Percentiles rank a stretch among this genome's conserved stretches.
Evolutionary conservation across 2,888 invertebrate genomes (phyloP).

Genomic region (Diploptera punctata): DNA sequence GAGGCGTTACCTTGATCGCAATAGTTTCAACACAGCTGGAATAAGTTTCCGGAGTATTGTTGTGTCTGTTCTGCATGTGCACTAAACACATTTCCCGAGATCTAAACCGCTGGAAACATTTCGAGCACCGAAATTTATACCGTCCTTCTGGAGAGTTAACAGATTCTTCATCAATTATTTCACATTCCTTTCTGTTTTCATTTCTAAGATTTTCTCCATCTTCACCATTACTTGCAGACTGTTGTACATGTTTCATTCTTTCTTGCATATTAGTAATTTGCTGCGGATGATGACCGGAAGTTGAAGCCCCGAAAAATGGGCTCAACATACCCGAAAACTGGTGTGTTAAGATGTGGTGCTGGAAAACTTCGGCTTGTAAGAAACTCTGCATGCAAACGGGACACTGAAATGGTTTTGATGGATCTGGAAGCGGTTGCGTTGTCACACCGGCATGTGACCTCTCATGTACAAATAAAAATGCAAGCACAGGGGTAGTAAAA

Average conservation of each 20-base stretch:
- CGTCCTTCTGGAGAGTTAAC: conserved; percentile 33
- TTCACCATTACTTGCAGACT: conserved; percentile 17
- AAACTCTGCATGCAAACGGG: conserved; percentile 66
- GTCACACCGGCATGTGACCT: conserved; percentile 70
- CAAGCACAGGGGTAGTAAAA: conserved; percentile 87
- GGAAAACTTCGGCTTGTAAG: conserved; percentile 63
- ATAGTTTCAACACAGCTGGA: conserved; percentile 35
- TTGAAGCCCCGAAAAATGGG: conserved; percentile 27
- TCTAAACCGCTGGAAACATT: conserved; percentile 50
- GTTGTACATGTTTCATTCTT: background rate
- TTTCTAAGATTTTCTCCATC: background rate
- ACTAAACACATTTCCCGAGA: conserved; percentile 50
- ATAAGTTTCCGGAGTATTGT: conserved; percentile 25
- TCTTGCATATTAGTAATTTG: background rate
- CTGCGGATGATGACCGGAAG: background rate
- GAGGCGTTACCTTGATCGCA: conserved; percentile 29
- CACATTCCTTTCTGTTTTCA: conserved; percentile 8
- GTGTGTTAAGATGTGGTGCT: conserved; percentile 68
- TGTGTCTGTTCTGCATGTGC: conserved; percentile 51
- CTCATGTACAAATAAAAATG: conserved; percentile 92
- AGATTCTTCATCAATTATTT: conserved; percentile 31
- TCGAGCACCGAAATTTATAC: conserved; percentile 48
- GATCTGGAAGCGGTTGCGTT: conserved; percentile 45
- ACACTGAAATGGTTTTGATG: conserved; percentile 57
- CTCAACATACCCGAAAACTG: conserved; percentile 54